phyloP scores from a whole-genome alignment of 1,140 invertebrate species.

The Drosophila mauritiana region DNA sequence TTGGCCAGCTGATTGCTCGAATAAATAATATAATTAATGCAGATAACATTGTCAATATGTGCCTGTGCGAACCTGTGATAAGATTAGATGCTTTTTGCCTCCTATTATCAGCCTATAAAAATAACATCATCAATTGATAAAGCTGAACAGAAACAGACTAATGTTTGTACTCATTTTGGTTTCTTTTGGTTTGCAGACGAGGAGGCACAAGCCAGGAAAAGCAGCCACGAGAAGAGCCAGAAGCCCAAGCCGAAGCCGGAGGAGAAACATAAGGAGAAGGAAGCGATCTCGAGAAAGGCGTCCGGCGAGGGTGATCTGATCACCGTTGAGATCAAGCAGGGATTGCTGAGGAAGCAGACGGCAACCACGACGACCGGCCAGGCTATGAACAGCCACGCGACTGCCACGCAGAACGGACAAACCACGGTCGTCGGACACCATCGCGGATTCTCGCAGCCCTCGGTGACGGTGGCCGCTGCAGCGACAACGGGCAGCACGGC shows the following conservation, averaged over 20 bases:
- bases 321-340: conserved; percentile 71
- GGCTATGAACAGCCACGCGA: conserved; percentile 84
- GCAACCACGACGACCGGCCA: conserved; percentile 14
- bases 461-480: conserved; percentile 67
- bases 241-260: conserved; percentile 9
- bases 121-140: conserved; percentile 18
- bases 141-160: conserved; percentile 5
- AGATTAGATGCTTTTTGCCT: conserved; percentile 38
- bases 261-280: conserved; percentile 15
- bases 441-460: conserved; percentile 84
- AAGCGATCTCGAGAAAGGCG: conserved; percentile 24
- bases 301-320: conserved; percentile 52
- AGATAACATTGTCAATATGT: conserved; percentile 11
- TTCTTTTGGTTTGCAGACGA: conserved; percentile 61
- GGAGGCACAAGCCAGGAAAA: conserved; percentile 42
- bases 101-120: conserved; percentile 30
- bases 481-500: conserved; percentile 62
- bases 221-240: conserved; percentile 9
- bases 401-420: conserved; percentile 82
- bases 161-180: conserved; percentile 18
- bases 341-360: conserved; percentile 38
- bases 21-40: conserved; percentile 39
- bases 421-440: conserved; percentile 84
- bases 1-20: conserved; percentile 12
- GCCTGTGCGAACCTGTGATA: conserved; percentile 6